phyloP scores from a whole-genome alignment of 2,888 invertebrate species.

The Drosophila monieri region DNA sequence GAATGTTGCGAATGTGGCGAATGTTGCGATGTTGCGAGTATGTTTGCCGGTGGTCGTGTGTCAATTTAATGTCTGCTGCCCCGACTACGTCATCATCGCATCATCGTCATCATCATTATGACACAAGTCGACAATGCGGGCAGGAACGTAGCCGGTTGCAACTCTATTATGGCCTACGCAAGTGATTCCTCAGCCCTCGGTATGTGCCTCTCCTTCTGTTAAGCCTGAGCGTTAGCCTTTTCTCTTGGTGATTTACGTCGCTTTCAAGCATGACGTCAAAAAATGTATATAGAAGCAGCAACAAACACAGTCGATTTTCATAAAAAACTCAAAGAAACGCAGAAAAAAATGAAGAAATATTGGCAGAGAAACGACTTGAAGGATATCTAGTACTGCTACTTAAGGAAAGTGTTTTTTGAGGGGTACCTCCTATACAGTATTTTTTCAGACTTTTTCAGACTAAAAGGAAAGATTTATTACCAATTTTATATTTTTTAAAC shows the following conservation, averaged over 20 bases:
- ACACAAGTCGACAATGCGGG: slow-evolving; percentile 52
- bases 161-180: slow-evolving; percentile 69
- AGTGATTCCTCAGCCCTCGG: slow-evolving; percentile 34
- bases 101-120: slow-evolving; percentile 41
- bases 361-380: not conserved
- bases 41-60: slow-evolving; percentile 63
- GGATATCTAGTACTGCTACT: slow-evolving; percentile 4
- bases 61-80: slow-evolving; percentile 73
- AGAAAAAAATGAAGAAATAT: slow-evolving; percentile 24
- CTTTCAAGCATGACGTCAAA: slow-evolving; percentile 76
- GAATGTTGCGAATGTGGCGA: slow-evolving; percentile 2
- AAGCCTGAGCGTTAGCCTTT: slow-evolving; percentile 38
- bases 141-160: slow-evolving; percentile 60
- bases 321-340: slow-evolving; percentile 51
- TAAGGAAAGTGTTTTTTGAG: not conserved
- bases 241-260: slow-evolving; percentile 65
- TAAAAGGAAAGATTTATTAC: no score
- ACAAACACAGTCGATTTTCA: slow-evolving; percentile 36
- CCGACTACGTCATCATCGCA: slow-evolving; percentile 33
- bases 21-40: slow-evolving; percentile 18
- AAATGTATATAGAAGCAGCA: slow-evolving; percentile 54
- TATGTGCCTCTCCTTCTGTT: slow-evolving; percentile 8
- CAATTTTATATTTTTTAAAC: no score
- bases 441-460: not conserved
- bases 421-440: not conserved